Evolutionary conservation across 2,113 vertebrate species (phyloP), one percentile per base, ranked within the genome.

Genomic region (Geococcyx californianus): DNA sequence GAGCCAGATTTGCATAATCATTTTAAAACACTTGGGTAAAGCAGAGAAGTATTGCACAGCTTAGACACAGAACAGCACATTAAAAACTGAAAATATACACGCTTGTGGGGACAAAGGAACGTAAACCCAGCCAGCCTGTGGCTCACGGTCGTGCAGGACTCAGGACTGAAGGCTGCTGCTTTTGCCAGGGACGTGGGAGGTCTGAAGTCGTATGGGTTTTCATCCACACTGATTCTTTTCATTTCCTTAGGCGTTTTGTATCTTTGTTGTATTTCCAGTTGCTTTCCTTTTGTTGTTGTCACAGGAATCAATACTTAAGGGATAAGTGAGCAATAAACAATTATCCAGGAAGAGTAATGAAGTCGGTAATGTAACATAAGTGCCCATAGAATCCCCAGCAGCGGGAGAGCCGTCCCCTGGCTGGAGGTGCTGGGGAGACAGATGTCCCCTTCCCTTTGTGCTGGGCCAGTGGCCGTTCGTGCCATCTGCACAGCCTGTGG

Each of bases 341-440:
- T 8, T 1, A 29, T 6, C 60, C 20, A 40, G 42, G 16, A 64
- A 4, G 16, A 49, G 36, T 44, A 45, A 29, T 47, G 29, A 70
- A 69, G 44, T 66, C 56, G 59, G 77, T 31, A 20, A 55, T 69
- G 62, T 28, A 34, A n/a, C 25, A 7, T 1, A 10, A 9, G 8
- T 13, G 4, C 52, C 2, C 11, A 4, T 2, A n/a, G 7, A 51
- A 45, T 36, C 21, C 2, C 26, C 26, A 56, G 87, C 58, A 85
- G 94, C 67, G 74, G 90, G 75, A 40, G 5, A 26, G 74, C 87
- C 16, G 0, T 21, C 64, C 80, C 74, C 77, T 33, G 60, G 87
- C 86, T 87, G 24, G 45, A 56, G 94, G 94, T 11, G 9, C 33
- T 56, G 84, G 33, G 78, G 88, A 87, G 90, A 76, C 95, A 95